A percentile compares a stretch with the other conserved stretches of the same genome.
These are phyloP conservation scores for Steromphala cineraria DNA, from an alignment of 2,888 invertebrate genomes.

Conservation along the genomic window DNA sequence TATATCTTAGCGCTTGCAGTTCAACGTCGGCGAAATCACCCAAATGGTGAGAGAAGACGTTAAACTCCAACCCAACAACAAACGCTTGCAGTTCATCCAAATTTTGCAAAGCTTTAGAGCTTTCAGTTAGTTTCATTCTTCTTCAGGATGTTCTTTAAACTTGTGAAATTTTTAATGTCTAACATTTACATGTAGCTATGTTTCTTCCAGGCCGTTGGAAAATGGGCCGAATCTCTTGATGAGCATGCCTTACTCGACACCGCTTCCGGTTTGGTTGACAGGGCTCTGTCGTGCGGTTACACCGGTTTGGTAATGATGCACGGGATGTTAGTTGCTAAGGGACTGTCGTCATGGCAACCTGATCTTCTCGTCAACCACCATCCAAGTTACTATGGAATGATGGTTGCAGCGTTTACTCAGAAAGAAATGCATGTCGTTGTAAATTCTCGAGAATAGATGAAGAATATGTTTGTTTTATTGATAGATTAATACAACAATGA, in stretches of 20 bases:
- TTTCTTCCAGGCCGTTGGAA: slow-evolving; percentile 44
- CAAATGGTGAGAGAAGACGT: too few species aligned
- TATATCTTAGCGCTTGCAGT: too few species aligned
- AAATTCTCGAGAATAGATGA: background rate
- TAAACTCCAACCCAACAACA: too few species aligned
- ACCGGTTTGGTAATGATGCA: slow-evolving; percentile 59
- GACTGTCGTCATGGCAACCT: slow-evolving; percentile 43
- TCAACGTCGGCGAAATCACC: too few species aligned
- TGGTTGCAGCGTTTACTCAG: slow-evolving; percentile 50
- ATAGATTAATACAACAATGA: too few species aligned
- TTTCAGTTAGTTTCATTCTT: too few species aligned
- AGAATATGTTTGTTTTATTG: too few species aligned
- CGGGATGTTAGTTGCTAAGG: slow-evolving; percentile 43
- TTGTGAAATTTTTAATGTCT: too few species aligned
- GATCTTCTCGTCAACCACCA: slow-evolving; percentile 52
- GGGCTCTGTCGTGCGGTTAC: slow-evolving; percentile 58
- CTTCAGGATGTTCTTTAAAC: too few species aligned
- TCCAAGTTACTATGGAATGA: slow-evolving; percentile 64
- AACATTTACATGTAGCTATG: too few species aligned
- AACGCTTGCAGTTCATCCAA: too few species aligned
- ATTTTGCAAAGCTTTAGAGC: too few species aligned
- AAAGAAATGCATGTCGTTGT: background rate
- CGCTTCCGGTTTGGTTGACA: slow-evolving; percentile 49
- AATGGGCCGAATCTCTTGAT: slow-evolving; percentile 48
- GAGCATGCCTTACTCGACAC: slow-evolving; percentile 31